Evolutionary conservation across 1,140 invertebrate species (phyloP).

Genomic region (Pantala flavescens): DNA sequence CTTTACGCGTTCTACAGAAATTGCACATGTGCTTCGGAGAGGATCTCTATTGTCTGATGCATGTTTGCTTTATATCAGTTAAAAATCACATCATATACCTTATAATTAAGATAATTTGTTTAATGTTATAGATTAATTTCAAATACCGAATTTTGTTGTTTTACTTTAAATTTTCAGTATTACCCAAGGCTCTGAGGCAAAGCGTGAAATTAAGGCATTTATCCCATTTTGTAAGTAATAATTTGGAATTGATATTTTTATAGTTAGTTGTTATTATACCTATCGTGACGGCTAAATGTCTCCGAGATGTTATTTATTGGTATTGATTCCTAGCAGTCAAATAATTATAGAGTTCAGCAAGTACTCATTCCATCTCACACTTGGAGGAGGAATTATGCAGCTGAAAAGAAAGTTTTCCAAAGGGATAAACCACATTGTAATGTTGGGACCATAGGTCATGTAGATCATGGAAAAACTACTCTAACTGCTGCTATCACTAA

Average conservation of each 20-base stretch:
- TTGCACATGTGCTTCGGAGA: too few relatives aligned
- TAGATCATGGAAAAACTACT: slow-evolving; percentile 99
- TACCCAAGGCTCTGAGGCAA: background rate
- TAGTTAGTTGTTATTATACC: too few relatives aligned
- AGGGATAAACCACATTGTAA: slow-evolving; percentile 93
- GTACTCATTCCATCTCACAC: background rate
- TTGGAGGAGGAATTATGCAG: slow-evolving; percentile 9
- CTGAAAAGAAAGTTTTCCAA: slow-evolving; percentile 61
- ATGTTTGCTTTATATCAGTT: too few relatives aligned
- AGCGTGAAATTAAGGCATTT: background rate
- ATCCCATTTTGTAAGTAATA: background rate
- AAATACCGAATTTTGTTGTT: too few relatives aligned
- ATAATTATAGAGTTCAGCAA: background rate
- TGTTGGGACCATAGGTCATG: slow-evolving; percentile 97
- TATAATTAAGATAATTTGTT: too few relatives aligned
- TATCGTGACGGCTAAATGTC: too few relatives aligned
- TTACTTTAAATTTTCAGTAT: background rate
- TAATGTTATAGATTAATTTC: too few relatives aligned
- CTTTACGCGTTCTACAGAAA: too few relatives aligned
- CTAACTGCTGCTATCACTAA: slow-evolving; percentile 96
- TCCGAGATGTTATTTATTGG: too few relatives aligned
- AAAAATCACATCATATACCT: too few relatives aligned
- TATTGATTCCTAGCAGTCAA: background rate
- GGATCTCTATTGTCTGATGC: too few relatives aligned
- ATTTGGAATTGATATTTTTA: background rate